Base-by-base conservation (phyloP, 2,888 invertebrate genomes). In the Neoascia interrupta region DNA sequence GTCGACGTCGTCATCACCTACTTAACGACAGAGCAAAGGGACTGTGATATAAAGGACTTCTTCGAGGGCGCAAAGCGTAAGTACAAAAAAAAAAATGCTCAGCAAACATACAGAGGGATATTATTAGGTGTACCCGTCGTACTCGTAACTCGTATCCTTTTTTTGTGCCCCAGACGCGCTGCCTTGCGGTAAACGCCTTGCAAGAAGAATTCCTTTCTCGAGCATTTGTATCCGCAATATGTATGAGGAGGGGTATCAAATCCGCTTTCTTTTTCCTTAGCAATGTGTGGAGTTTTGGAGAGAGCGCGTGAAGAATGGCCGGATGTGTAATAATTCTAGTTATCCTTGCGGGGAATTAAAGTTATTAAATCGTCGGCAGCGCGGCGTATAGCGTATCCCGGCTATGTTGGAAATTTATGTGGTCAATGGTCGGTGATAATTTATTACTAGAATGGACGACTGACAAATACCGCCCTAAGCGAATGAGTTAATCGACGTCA, bases 381-480 rank as follows among this genome's bases (percentile, higher is more conserved):
- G n/a, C n/a, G n/a, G n/a, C n/a, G n/a, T n/a, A n/a, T n/a, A n/a
- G n/a, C n/a, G n/a, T n/a, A n/a, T n/a, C n/a, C n/a, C n/a, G n/a
- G n/a, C n/a, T n/a, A n/a, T n/a, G n/a, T n/a, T n/a, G n/a, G n/a
- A n/a, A 58, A 75, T 75, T 75, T 75, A 66, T 66, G 49, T 54
- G 73, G 66, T 61, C 79, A 72, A 54, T 53, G 72, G 53, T 19
- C 58, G 66, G 51, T 60, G 53, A 66, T 61, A 56, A 79, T 73
- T 79, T 79, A 79, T 79, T 56, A 54, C 53, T n/a, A n/a, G 3
- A 15, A 23, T 1, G 21, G 15, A 39, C 34, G 41, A 39, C 45
- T 51, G 63, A 53, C 41, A 21, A 16, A 53, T n/a, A 26, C 41
- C 8, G 60, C 76, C 64, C 31, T 11, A 11, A 47, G 70, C 70